Evolutionary conservation across 2,113 vertebrate species (phyloP).

Genomic region (Tetrao urogallus): DNA sequence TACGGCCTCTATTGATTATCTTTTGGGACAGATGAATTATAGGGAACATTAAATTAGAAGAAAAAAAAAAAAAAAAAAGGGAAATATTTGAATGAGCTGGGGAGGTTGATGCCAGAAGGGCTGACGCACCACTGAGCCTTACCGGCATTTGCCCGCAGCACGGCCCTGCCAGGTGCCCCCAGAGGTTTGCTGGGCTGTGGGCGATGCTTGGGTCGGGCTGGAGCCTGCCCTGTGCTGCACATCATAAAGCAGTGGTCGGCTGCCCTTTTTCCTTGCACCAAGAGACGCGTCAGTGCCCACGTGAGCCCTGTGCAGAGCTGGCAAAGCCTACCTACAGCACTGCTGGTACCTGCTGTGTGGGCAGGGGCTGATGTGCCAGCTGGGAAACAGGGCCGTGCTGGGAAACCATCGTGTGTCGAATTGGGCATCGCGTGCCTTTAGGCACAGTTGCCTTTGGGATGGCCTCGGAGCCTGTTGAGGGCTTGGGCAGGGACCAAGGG

Average conservation of each 20-base stretch:
- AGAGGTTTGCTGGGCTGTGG: rapidly evolving
- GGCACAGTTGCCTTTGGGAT: background rate
- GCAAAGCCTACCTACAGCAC: too few species aligned
- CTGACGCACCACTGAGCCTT: constrained; percentile 73
- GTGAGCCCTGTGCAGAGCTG: background rate
- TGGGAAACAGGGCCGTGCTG: background rate
- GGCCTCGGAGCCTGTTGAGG: background rate
- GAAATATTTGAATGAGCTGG: constrained; percentile 99
- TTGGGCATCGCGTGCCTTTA: too few species aligned
- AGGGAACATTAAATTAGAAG: constrained; percentile 92
- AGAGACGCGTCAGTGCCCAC: background rate
- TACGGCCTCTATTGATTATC: constrained; percentile 99
- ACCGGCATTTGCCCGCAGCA: constrained; percentile 64
- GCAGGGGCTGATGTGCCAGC: background rate
- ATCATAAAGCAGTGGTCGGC: background rate
- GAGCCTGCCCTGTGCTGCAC: background rate
- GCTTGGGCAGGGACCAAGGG: background rate
- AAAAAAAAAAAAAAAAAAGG: constrained; percentile 80
- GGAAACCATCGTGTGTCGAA: background rate
- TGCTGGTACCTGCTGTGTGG: background rate
- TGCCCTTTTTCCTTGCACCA: background rate
- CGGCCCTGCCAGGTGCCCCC: background rate
- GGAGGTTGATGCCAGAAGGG: constrained; percentile 89
- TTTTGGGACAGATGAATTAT: constrained; percentile 99
- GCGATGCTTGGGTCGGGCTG: background rate